These are phyloP conservation scores for Lasioglossum zephyrum DNA, from an alignment of 2,888 invertebrate species.

Conservation along the genomic window DNA sequence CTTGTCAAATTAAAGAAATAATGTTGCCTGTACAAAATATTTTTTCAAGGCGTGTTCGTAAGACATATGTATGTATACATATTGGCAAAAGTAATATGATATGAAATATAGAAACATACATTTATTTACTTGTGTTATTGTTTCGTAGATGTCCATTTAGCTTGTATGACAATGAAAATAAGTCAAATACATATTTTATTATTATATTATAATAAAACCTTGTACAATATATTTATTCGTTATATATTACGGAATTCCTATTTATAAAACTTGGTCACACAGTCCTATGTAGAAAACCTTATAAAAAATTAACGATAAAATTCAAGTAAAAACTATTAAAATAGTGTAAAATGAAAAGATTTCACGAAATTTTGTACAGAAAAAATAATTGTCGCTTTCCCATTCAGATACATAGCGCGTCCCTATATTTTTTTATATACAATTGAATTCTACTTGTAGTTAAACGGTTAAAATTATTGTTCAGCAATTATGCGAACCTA, in stretches of 20 bases:
- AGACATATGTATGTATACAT: constrained; percentile 41
- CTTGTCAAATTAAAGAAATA: not conserved
- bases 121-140: constrained; percentile 15
- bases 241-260: constrained; percentile 18
- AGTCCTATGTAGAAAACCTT: not conserved
- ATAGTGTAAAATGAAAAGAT: not conserved
- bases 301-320: not conserved
- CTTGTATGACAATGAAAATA: constrained; percentile 19
- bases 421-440: not conserved
- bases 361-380: not conserved
- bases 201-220: constrained; percentile 19
- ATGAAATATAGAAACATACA: constrained; percentile 23
- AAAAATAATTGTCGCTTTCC: not conserved
- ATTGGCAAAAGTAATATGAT: constrained; percentile 32
- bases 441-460: not conserved
- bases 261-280: constrained; percentile 21
- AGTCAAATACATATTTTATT: constrained; percentile 24
- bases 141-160: constrained; percentile 28
- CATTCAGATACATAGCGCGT: not conserved
- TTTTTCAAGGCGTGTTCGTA: constrained; percentile 16
- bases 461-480: constrained; percentile 18
- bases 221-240: constrained; percentile 24
- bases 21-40: not conserved
- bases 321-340: constrained; percentile 6
- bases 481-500: constrained; percentile 36